A percentile compares a stretch with the other conserved stretches of the same genome.
Evolutionary conservation across 1,140 invertebrate species (phyloP).

Genomic region (Tetragonula clypearis): DNA sequence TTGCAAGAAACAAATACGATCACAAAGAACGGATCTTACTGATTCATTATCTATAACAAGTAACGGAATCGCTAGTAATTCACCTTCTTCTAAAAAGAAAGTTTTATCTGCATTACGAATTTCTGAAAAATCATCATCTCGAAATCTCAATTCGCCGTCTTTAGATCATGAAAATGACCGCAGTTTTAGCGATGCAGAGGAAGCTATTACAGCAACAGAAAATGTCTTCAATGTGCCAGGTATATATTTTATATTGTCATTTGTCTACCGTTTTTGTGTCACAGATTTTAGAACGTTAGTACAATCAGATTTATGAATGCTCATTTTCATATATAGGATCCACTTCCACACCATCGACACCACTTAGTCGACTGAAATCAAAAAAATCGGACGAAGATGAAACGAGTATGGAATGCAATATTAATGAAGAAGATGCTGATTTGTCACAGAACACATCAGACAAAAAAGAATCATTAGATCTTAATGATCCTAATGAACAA

Average conservation of each 20-base stretch:
- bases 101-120: conserved; percentile 63
- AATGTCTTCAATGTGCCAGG: conserved; percentile 74
- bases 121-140: conserved; percentile 71
- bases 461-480: conserved; percentile 52
- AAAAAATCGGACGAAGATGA: conserved; percentile 76
- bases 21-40: conserved; percentile 69
- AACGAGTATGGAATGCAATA: conserved; percentile 74
- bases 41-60: conserved; percentile 73
- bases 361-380: conserved; percentile 75
- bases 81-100: conserved; percentile 74
- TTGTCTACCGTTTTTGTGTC: background rate
- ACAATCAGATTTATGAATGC: background rate
- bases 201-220: conserved; percentile 77
- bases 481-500: conserved; percentile 62
- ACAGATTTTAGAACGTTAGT: background rate
- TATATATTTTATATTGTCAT: conserved; percentile 45
- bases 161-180: conserved; percentile 77
- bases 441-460: conserved; percentile 56
- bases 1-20: conserved; percentile 72
- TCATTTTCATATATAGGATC: conserved; percentile 57
- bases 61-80: conserved; percentile 74
- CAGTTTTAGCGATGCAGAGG: conserved; percentile 79
- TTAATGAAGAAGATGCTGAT: conserved; percentile 44
- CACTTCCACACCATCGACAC: conserved; percentile 74
- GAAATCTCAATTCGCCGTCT: conserved; percentile 67